A percentile compares a stretch with the other conserved stretches of the same genome.
These are phyloP conservation scores for Drosophila melanosoma DNA, from an alignment of 2,888 invertebrate genomes.

Conservation along the genomic window DNA sequence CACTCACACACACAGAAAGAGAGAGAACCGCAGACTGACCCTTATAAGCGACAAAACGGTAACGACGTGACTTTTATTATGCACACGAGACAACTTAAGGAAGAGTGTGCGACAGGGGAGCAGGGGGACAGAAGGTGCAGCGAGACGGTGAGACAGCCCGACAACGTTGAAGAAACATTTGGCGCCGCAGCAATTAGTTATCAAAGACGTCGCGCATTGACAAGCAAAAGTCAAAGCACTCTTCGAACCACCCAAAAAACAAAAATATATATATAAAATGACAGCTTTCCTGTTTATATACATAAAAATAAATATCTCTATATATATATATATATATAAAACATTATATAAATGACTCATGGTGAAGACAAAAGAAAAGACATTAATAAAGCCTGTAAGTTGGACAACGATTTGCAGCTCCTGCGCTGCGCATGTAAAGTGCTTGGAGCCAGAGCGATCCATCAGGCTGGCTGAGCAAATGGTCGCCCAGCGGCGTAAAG, in stretches of 20 bases:
- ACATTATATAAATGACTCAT: constrained; percentile 51
- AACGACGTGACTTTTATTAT: constrained; percentile 78
- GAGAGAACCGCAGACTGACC: constrained; percentile 41
- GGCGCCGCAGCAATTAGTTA: constrained; percentile 80
- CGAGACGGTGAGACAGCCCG: constrained; percentile 28
- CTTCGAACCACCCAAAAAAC: constrained; percentile 67
- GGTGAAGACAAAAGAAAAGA: constrained; percentile 10
- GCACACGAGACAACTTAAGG: constrained; percentile 45
- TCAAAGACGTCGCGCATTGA: constrained; percentile 79
- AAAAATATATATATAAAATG: constrained; percentile 8
- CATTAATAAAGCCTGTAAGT: constrained; percentile 7
- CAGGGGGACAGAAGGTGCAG: constrained; percentile 15
- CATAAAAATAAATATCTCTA: constrained; percentile 1
- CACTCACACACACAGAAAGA: background rate
- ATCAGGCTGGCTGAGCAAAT: constrained; percentile 32
- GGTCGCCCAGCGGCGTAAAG: constrained; percentile 16
- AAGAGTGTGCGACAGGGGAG: background rate
- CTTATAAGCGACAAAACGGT: constrained; percentile 70
- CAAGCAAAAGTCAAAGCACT: constrained; percentile 81
- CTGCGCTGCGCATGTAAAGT: constrained; percentile 24
- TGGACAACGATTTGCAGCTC: constrained; percentile 12
- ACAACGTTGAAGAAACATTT: constrained; percentile 60
- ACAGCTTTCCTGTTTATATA: constrained; percentile 43
- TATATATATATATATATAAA: constrained; percentile 31
- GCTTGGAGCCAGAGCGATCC: constrained; percentile 12